A percentile compares a stretch with the other conserved stretches of the same genome.
Evolutionary conservation across 2,797 vertebrate species (phyloP).

Genomic region (Rhinoraja longicauda): DNA sequence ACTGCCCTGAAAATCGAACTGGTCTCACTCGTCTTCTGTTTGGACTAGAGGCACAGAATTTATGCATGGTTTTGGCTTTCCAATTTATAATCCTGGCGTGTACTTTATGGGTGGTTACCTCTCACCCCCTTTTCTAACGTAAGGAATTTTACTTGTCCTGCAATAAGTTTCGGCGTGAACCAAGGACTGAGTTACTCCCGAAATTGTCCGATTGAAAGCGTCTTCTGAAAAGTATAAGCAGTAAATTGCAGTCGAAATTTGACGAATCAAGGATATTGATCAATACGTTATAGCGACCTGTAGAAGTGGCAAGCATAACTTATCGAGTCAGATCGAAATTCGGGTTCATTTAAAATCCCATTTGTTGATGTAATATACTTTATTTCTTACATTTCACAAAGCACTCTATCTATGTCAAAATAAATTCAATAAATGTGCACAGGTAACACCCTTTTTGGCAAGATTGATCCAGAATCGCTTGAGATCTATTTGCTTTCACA

Average conservation of each 20-base stretch:
- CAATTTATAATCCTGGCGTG: not conserved
- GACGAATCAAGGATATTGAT: not conserved
- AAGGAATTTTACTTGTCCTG: not conserved
- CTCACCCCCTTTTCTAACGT: not conserved
- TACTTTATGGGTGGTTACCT: not conserved
- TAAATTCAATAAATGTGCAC: not conserved
- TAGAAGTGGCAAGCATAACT: not conserved
- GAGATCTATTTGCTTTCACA: not conserved
- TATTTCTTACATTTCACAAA: not conserved
- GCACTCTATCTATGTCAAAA: not conserved
- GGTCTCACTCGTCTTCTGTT: not conserved
- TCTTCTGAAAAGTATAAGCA: not conserved
- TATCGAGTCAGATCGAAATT: not conserved
- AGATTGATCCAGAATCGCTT: not conserved
- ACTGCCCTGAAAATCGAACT: not conserved
- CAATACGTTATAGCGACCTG: not conserved
- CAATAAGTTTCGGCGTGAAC: not conserved
- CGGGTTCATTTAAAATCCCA: not conserved
- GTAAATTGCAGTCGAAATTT: not conserved
- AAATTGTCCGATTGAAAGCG: not conserved
- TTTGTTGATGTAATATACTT: conserved; percentile 6
- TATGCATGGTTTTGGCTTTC: not conserved
- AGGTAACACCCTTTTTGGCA: not conserved
- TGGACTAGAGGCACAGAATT: not conserved
- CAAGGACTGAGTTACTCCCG: too few species aligned